These are phyloP conservation scores for Scrobipalpa costella DNA, from an alignment of 2,888 invertebrate genomes.

Conservation along the genomic window DNA sequence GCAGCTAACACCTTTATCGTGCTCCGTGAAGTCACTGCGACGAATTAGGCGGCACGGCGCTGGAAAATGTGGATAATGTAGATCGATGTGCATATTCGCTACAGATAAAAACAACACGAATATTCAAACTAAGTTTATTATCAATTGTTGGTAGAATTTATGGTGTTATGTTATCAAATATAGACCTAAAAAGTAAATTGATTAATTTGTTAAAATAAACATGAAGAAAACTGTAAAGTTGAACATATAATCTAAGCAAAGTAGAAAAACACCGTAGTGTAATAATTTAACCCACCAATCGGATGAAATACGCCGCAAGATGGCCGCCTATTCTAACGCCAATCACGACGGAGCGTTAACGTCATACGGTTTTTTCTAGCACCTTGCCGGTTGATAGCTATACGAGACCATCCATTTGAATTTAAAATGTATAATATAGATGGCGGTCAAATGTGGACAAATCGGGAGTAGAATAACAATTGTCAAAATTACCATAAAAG, in stretches of 20 bases:
- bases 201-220: too few species aligned
- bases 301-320: constrained; percentile 59
- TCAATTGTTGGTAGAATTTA: too few species aligned
- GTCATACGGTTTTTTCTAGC: constrained; percentile 70
- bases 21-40: neutral
- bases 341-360: constrained; percentile 66
- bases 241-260: neutral
- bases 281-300: constrained; percentile 42
- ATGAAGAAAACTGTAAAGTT: too few species aligned
- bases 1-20: constrained; percentile 1
- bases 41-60: neutral
- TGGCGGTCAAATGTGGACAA: constrained; percentile 79
- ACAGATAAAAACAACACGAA: neutral
- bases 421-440: constrained; percentile 77
- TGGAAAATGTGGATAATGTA: neutral
- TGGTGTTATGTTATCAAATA: too few species aligned
- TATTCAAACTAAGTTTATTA: neutral
- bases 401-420: constrained; percentile 78
- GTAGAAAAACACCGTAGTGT: neutral
- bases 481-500: constrained; percentile 75
- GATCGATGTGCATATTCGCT: neutral
- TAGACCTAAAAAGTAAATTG: too few species aligned
- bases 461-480: constrained; percentile 73
- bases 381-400: constrained; percentile 76
- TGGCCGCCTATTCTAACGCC: constrained; percentile 69